Evolutionary conservation across 2,888 invertebrate genomes (phyloP).

Genomic region (Thera obeliscata): DNA sequence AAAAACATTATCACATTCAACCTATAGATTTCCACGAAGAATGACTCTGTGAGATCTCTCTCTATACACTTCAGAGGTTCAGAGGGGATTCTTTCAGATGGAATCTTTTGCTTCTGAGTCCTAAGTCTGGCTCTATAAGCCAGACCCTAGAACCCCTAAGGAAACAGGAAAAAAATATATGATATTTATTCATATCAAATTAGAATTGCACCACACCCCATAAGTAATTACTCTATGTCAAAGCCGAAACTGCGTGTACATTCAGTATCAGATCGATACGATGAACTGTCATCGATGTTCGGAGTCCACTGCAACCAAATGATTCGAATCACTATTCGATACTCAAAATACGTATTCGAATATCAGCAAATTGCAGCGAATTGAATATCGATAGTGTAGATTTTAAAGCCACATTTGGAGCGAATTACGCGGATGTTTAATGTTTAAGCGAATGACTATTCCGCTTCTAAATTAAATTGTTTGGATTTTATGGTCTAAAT

Average conservation of each 20-base stretch:
- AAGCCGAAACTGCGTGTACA: background rate
- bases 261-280: conserved; percentile 6
- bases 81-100: too few relatives aligned
- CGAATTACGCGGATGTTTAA: conserved; percentile 3
- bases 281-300: conserved; percentile 13
- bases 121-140: too few relatives aligned
- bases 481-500: too few relatives aligned
- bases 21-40: too few relatives aligned
- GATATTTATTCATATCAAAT: too few relatives aligned
- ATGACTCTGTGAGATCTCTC: too few relatives aligned
- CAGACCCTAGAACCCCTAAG: too few relatives aligned
- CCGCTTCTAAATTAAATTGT: background rate
- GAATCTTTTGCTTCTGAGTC: too few relatives aligned
- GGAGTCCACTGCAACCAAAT: conserved; percentile 17
- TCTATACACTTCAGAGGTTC: too few relatives aligned
- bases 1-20: too few relatives aligned
- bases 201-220: background rate
- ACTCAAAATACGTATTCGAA: conserved; percentile 19
- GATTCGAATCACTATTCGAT: conserved; percentile 24
- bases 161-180: too few relatives aligned
- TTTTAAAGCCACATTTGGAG: conserved; percentile 9
- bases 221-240: conserved; percentile 5
- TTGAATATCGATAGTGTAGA: conserved; percentile 12
- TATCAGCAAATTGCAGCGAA: conserved; percentile 10
- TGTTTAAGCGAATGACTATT: conserved; percentile 3